These are phyloP conservation scores for Pyrrhia umbra DNA, from an alignment of 2,888 invertebrate species.

Conservation along the genomic window DNA sequence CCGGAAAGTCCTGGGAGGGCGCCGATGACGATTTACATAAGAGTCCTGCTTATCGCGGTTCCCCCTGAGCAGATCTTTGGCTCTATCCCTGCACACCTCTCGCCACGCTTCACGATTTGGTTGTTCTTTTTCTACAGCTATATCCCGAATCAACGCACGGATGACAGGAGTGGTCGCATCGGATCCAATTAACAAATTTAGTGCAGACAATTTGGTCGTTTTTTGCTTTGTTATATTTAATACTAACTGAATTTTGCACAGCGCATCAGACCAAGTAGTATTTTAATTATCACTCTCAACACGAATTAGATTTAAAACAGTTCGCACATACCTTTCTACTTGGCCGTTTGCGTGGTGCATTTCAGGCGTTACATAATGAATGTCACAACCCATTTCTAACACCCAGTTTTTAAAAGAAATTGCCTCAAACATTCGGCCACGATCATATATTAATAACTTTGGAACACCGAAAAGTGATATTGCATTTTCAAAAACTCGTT, in stretches of 20 bases:
- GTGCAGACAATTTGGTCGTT: slow-evolving; percentile 5
- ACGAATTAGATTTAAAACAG: slow-evolving; percentile 16
- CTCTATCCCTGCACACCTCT: background rate
- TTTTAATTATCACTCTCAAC: slow-evolving; percentile 7
- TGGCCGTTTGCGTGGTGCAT: slow-evolving; percentile 40
- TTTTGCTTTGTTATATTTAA: slow-evolving; percentile 12
- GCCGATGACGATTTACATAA: background rate
- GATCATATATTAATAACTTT: slow-evolving; percentile 12
- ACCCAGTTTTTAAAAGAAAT: background rate
- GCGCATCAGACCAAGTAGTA: slow-evolving; percentile 1
- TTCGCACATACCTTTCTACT: slow-evolving; percentile 21
- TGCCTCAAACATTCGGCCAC: slow-evolving; percentile 40
- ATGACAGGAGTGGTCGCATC: slow-evolving; percentile 19
- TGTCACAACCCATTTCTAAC: background rate
- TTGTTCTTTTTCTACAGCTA: background rate
- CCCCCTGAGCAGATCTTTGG: background rate
- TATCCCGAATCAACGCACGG: slow-evolving; percentile 10
- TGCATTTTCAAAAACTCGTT: slow-evolving; percentile 19
- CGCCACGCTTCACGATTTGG: slow-evolving; percentile 12
- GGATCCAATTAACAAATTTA: slow-evolving; percentile 3
- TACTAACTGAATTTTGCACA: slow-evolving; percentile 17
- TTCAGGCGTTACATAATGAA: slow-evolving; percentile 32
- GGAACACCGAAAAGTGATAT: slow-evolving; percentile 48
- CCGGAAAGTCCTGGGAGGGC: background rate
- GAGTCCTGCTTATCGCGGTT: background rate